Percentiles rank a stretch among this genome's conserved stretches.
Conservation (phyloP, 37 sponge, comb jelly and placozoan species). For the Geodia barretti region DNA sequence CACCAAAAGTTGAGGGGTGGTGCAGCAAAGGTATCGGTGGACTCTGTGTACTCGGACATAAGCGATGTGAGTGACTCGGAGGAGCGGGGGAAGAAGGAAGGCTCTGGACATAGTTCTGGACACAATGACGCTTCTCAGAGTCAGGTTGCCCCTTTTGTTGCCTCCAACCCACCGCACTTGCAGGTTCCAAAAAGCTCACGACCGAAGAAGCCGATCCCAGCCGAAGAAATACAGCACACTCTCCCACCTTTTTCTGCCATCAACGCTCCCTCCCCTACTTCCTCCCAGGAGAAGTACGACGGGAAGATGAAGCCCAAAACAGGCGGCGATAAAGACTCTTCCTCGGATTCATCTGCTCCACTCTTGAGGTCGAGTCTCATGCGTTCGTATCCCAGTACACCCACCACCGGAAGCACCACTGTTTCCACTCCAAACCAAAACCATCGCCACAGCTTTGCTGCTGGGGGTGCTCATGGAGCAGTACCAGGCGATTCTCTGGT, state of each 20-base stretch:
- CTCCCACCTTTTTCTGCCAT: constrained; percentile 15
- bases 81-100: not conserved
- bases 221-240: not conserved
- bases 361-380: constrained; percentile 20
- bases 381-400: constrained; percentile 26
- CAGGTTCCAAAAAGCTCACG: not conserved
- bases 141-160: not conserved
- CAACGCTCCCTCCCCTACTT: not conserved
- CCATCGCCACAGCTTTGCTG: constrained; percentile 54
- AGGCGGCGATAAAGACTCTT: not conserved
- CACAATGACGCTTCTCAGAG: not conserved
- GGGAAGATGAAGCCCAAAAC: not conserved
- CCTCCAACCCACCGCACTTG: not conserved
- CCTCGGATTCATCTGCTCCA: constrained; percentile 13
- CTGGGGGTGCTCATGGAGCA: not conserved
- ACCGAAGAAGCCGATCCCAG: constrained; percentile 1
- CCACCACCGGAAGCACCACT: not conserved
- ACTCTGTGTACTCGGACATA: constrained; percentile 52
- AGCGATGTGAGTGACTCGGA: constrained; percentile 63
- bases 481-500: not conserved
- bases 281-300: not conserved
- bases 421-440: constrained; percentile 33
- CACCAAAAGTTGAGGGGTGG: not conserved
- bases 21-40: not conserved
- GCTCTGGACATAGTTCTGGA: not conserved